These are phyloP conservation scores for Opisthograptis luteolata DNA, from an alignment of 2,888 invertebrate species.

Conservation along the genomic window DNA sequence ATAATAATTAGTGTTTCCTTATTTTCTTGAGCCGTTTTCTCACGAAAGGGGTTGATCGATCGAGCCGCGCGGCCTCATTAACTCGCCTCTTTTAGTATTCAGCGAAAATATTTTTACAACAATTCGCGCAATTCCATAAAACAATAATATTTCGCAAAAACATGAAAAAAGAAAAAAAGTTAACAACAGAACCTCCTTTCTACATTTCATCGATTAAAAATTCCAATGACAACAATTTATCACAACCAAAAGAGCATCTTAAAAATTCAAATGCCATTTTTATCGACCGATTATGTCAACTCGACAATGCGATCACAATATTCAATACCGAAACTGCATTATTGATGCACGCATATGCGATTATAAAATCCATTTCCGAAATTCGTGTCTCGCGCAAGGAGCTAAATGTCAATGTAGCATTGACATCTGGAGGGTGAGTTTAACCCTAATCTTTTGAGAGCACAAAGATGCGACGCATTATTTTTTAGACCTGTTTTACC, in stretches of 20 bases:
- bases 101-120: conserved; percentile 20
- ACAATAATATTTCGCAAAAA: conserved; percentile 2
- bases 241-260: conserved; percentile 28
- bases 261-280: conserved; percentile 33
- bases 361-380: conserved; percentile 76
- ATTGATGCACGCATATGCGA: conserved; percentile 59
- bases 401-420: conserved; percentile 69
- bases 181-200: too few relatives aligned
- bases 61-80: conserved; percentile 48
- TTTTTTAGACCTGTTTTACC: conserved; percentile 78
- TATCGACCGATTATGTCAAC: conserved; percentile 45
- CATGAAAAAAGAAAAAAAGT: too few relatives aligned
- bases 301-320: conserved; percentile 43
- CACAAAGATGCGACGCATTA: conserved; percentile 68
- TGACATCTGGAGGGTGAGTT: conserved; percentile 72
- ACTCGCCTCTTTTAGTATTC: conserved; percentile 27
- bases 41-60: conserved; percentile 77
- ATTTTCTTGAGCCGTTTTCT: conserved; percentile 70
- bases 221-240: conserved; percentile 29
- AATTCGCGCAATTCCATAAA: not conserved
- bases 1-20: conserved; percentile 79
- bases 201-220: too few relatives aligned
- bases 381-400: conserved; percentile 57
- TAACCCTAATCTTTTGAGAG: conserved; percentile 74
- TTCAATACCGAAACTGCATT: conserved; percentile 49